phyloP scores from a whole-genome alignment of 2,797 vertebrate species.

The Craterocephalus amniculus region DNA sequence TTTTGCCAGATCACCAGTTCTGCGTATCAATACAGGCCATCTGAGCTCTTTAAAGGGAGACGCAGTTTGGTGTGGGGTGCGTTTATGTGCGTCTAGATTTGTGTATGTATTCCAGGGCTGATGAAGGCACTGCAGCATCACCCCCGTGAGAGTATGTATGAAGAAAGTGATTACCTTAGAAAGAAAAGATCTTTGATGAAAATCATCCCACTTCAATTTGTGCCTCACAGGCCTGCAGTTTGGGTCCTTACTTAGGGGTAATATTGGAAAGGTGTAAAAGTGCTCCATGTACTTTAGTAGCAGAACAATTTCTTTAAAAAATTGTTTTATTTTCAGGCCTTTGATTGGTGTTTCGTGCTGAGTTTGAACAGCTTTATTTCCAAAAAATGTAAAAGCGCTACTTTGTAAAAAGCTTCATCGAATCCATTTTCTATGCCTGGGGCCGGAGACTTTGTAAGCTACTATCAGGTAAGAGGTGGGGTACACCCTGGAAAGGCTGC shows the following conservation, averaged over 20 bases:
- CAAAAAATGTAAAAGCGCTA: background rate
- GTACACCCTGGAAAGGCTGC: background rate
- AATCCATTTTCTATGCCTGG: too few relatives aligned
- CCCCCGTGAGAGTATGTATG: slow-evolving; percentile 72
- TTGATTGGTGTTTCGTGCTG: slow-evolving; percentile 30
- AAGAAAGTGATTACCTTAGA: slow-evolving; percentile 76
- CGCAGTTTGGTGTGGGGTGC: slow-evolving; percentile 44
- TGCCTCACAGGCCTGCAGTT: slow-evolving; percentile 53
- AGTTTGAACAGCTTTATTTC: slow-evolving; percentile 12
- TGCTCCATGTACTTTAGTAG: slow-evolving; percentile 33
- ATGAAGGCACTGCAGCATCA: slow-evolving; percentile 66
- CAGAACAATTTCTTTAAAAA: slow-evolving; percentile 45
- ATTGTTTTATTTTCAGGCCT: slow-evolving; percentile 25
- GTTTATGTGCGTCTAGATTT: slow-evolving; percentile 24
- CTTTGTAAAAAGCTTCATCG: background rate
- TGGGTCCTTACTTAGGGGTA: slow-evolving; percentile 62
- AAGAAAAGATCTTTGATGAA: slow-evolving; percentile 76
- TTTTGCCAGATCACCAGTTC: slow-evolving; percentile 79
- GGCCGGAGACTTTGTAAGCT: background rate
- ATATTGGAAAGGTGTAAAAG: slow-evolving; percentile 67
- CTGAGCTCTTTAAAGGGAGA: slow-evolving; percentile 74
- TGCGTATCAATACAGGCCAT: slow-evolving; percentile 73
- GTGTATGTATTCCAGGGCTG: slow-evolving; percentile 49
- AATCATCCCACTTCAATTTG: slow-evolving; percentile 73
- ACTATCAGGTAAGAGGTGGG: background rate